Conservation (phyloP, 2,797 vertebrate species). For the Petrocephalus sullivani region DNA sequence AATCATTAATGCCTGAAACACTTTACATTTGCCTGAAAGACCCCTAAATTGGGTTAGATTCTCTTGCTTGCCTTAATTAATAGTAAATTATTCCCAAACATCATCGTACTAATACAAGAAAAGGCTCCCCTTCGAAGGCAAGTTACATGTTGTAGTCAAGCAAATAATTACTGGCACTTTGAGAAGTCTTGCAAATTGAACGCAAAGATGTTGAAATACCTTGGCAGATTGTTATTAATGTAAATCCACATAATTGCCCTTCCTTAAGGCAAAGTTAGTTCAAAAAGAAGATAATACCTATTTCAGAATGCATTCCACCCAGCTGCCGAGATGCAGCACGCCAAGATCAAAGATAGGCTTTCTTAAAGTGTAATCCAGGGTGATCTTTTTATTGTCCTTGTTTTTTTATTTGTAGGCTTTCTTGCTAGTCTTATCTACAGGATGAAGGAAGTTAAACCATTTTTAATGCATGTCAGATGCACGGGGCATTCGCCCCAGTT, state of each 20-base stretch:
- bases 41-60: background rate
- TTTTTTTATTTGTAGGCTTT: background rate
- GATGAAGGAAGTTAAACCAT: background rate
- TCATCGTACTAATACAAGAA: conserved; percentile 53
- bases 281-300: conserved; percentile 11
- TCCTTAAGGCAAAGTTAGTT: conserved; percentile 37
- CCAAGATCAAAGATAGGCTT: background rate
- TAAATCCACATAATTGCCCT: conserved; percentile 47
- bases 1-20: background rate
- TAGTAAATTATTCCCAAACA: conserved; percentile 62
- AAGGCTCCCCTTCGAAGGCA: conserved; percentile 62
- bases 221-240: conserved; percentile 56
- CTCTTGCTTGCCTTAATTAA: conserved; percentile 40
- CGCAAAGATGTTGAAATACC: conserved; percentile 47
- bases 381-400: background rate
- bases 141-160: conserved; percentile 60
- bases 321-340: background rate
- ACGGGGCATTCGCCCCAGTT: background rate
- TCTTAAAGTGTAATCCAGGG: background rate
- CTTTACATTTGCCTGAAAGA: background rate
- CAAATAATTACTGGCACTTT: conserved; percentile 68
- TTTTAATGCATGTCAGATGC: background rate
- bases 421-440: background rate
- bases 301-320: conserved; percentile 1
- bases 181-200: conserved; percentile 54